Conservation (phyloP, 2,113 vertebrate genomes). For the Piprites chloris region DNA sequence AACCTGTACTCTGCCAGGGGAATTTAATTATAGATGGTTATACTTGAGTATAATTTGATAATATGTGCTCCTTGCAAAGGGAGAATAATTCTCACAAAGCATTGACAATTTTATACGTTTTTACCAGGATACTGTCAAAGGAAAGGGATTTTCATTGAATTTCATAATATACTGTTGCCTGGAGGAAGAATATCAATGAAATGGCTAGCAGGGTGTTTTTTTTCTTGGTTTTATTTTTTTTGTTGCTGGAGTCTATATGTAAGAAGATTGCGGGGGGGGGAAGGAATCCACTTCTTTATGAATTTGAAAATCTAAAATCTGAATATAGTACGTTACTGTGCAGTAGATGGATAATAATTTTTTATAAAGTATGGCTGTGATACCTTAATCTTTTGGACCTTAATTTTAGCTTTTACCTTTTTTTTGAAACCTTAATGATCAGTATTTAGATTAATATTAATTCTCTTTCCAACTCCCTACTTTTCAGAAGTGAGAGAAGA, state of each 20-base stretch:
- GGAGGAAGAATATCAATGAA: conserved; percentile 62
- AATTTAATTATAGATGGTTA: conserved; percentile 69
- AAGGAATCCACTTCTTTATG: background rate
- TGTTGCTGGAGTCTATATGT: background rate
- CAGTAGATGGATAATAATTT: background rate
- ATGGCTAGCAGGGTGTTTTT: background rate
- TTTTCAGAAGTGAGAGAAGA: background rate
- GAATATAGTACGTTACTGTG: background rate
- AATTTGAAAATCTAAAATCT: background rate
- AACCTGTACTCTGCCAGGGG: conserved; percentile 63
- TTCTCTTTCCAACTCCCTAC: background rate
- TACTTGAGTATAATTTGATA: conserved; percentile 71
- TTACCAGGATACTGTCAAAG: conserved; percentile 60
- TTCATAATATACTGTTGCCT: conserved; percentile 33
- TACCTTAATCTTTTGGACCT: background rate
- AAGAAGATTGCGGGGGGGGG: background rate
- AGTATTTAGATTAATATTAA: background rate
- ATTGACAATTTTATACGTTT: conserved; percentile 61
- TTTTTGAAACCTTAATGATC: background rate
- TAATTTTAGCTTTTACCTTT: background rate
- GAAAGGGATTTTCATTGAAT: conserved; percentile 60
- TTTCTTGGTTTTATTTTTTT: background rate
- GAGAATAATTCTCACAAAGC: conserved; percentile 44
- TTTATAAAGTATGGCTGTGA: background rate
- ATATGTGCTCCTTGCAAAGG: conserved; percentile 39